phyloP scores from a whole-genome alignment of 2,113 vertebrate genomes.

The Colinus virginianus region DNA sequence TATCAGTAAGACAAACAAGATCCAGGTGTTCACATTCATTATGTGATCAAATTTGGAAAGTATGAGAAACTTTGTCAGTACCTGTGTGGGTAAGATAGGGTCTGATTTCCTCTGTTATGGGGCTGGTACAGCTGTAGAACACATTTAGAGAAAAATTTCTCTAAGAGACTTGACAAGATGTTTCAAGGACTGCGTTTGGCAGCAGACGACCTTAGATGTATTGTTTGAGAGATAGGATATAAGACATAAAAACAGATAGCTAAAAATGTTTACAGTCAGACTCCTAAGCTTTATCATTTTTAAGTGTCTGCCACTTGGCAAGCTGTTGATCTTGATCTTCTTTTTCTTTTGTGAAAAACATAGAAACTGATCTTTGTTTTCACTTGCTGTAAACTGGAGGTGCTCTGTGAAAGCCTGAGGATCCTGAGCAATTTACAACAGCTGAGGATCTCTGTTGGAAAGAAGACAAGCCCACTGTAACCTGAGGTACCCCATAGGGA shows the following conservation, averaged over 20 bases:
- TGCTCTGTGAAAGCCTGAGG: constrained; percentile 2
- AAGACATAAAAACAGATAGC: neutral
- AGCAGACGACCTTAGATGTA: neutral
- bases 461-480: neutral
- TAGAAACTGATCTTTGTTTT: neutral
- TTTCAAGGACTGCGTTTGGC: constrained; percentile 11
- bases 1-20: constrained; percentile 11
- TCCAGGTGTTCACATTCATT: neutral
- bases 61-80: neutral
- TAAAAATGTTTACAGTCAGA: constrained; percentile 13
- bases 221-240: neutral
- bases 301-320: neutral
- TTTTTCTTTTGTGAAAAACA: neutral
- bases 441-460: neutral
- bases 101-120: neutral
- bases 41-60: neutral
- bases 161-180: neutral
- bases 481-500: neutral
- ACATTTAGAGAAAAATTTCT: neutral
- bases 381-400: neutral
- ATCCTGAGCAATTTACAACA: constrained; percentile 10
- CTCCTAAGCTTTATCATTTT: constrained; percentile 5
- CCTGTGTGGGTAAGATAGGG: neutral
- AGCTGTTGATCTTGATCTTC: neutral
- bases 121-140: neutral